A percentile compares a stretch with the other conserved stretches of the same genome.
phyloP scores from a whole-genome alignment of 1,140 invertebrate species.

The Chrysomallon squamiferum region DNA sequence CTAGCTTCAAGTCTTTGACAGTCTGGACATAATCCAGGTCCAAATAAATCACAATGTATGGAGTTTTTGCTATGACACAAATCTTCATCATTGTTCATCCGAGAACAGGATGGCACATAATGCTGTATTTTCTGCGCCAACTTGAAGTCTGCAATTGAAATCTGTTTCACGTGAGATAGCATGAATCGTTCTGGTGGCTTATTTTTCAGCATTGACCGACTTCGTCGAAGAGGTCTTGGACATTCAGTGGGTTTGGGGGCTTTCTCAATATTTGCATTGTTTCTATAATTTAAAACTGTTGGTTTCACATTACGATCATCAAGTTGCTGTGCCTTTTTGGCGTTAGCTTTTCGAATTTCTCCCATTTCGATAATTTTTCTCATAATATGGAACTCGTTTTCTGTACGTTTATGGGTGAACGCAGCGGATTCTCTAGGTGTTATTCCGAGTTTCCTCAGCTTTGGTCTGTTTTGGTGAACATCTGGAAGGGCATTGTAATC shows the following conservation, averaged over 20 bases:
- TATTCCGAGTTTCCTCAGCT: too few species aligned
- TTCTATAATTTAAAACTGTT: not conserved
- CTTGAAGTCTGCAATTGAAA: slow-evolving; percentile 1
- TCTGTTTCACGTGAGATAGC: not conserved
- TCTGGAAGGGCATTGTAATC: too few species aligned
- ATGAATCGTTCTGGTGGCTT: not conserved
- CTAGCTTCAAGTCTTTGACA: not conserved
- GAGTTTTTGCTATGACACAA: not conserved
- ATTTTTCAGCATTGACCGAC: not conserved
- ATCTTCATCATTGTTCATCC: not conserved
- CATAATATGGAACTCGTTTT: not conserved
- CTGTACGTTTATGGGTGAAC: not conserved
- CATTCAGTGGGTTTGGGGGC: not conserved
- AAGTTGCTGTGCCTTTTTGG: not conserved
- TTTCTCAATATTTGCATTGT: not conserved
- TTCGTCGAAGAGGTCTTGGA: not conserved
- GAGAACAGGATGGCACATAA: not conserved
- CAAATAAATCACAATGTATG: slow-evolving; percentile 1
- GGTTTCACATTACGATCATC: not conserved
- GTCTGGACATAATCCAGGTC: slow-evolving; percentile 1
- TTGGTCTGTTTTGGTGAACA: too few species aligned
- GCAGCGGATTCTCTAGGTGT: too few species aligned
- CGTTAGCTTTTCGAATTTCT: not conserved
- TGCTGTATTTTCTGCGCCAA: not conserved
- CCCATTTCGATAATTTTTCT: not conserved